A percentile compares a stretch with the other conserved stretches of the same genome.
Evolutionary conservation across 1,140 invertebrate genomes (phyloP).

Genomic region (Aradophagus sp.): DNA sequence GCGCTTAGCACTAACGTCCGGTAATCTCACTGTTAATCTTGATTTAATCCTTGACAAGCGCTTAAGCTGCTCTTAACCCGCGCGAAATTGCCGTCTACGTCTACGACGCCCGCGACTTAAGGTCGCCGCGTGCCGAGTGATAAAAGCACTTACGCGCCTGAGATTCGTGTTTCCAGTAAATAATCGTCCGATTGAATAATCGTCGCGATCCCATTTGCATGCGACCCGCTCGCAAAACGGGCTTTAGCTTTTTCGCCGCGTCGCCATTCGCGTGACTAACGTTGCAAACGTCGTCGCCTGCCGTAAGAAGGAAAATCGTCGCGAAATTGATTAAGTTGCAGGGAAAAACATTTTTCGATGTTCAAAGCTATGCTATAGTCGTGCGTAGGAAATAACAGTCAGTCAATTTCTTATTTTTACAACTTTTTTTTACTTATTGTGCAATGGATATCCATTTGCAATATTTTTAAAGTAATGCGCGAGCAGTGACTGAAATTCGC

Average conservation of each 20-base stretch:
- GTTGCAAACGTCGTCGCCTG: too few species aligned
- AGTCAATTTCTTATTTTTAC: too few species aligned
- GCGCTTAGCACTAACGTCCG: conserved; percentile 61
- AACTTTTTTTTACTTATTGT: too few species aligned
- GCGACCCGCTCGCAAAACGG: conserved; percentile 6
- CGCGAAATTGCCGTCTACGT: conserved; percentile 68
- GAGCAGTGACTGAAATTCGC: too few species aligned
- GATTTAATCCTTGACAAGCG: conserved; percentile 75
- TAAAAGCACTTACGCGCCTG: conserved; percentile 55
- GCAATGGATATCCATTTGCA: too few species aligned
- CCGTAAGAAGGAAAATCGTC: too few species aligned
- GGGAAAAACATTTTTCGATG: too few species aligned
- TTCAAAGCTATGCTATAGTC: too few species aligned
- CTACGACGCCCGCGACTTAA: conserved; percentile 41
- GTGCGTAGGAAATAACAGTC: too few species aligned
- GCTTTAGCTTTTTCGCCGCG: too few species aligned
- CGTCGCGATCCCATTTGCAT: conserved; percentile 29
- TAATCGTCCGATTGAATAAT: conserved; percentile 47
- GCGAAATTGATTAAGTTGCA: too few species aligned
- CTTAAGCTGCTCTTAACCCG: conserved; percentile 70
- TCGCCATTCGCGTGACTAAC: neutral
- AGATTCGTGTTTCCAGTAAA: conserved; percentile 47
- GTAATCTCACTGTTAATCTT: conserved; percentile 74
- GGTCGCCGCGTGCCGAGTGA: conserved; percentile 47
- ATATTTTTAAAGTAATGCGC: too few species aligned